phyloP scores from a whole-genome alignment of 2,797 vertebrate genomes.

The Spheniscus humboldti region DNA sequence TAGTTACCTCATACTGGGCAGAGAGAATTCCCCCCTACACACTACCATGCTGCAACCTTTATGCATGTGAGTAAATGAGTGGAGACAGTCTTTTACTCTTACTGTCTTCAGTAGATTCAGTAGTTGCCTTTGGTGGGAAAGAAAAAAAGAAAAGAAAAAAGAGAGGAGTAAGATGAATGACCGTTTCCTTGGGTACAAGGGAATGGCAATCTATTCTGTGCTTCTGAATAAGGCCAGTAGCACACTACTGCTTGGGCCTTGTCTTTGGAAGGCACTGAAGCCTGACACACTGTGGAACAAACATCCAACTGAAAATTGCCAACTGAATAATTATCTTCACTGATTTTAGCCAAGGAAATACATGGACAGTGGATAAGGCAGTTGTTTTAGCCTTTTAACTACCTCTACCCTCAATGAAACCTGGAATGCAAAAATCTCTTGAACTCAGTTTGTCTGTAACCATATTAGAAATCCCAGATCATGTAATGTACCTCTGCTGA shows the following conservation, averaged over 20 bases:
- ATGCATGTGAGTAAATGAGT: neutral
- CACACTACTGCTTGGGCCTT: neutral
- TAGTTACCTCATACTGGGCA: neutral
- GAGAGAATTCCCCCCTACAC: neutral
- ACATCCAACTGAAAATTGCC: neutral
- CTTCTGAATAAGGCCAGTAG: neutral
- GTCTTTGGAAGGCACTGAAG: neutral
- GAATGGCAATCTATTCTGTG: neutral
- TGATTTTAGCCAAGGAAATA: neutral
- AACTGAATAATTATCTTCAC: neutral
- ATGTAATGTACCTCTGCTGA: neutral
- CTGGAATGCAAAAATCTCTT: neutral
- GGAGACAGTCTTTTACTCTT: neutral
- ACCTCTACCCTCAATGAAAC: neutral
- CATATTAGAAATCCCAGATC: neutral
- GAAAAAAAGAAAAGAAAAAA: neutral
- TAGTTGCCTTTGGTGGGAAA: neutral
- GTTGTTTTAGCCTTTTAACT: neutral
- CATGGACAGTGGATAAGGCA: neutral
- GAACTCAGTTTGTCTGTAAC: neutral
- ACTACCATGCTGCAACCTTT: neutral
- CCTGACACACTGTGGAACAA: neutral
- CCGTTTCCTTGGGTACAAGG: neutral
- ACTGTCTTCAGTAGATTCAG: neutral
- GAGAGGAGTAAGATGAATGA: neutral